Evolutionary conservation across 2,113 vertebrate genomes (phyloP).

Genomic region (Daubentonia madagascariensis): DNA sequence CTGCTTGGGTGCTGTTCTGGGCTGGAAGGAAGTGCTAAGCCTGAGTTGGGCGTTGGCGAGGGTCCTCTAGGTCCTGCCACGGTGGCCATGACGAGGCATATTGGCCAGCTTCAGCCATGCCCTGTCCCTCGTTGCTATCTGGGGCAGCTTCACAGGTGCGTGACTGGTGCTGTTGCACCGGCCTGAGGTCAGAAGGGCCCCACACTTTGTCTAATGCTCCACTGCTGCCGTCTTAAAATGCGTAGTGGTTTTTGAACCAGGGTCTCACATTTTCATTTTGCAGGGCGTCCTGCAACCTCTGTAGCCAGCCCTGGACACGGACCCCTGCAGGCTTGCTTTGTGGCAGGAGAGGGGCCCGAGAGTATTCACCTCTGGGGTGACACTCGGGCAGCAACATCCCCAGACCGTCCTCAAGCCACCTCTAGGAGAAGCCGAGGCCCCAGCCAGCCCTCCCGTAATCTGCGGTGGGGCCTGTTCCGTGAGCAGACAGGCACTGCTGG

Average conservation of each 20-base stretch:
- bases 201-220: fast-evolving
- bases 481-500: not conserved
- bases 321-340: not conserved
- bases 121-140: not conserved
- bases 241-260: not conserved
- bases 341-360: fast-evolving
- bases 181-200: not conserved
- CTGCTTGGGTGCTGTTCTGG: not conserved
- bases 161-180: fast-evolving
- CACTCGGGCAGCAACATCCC: fast-evolving
- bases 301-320: not conserved
- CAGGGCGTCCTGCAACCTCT: fast-evolving
- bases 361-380: not conserved
- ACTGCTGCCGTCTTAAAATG: fast-evolving
- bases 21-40: not conserved
- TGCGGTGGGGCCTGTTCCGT: fast-evolving
- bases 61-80: fast-evolving
- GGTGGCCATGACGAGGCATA: fast-evolving
- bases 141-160: fast-evolving
- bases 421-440: not conserved
- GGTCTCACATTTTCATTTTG: fast-evolving
- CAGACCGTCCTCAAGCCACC: too few species aligned
- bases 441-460: not conserved
- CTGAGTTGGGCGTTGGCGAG: fast-evolving
- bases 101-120: fast-evolving